Evolutionary conservation across 2,797 vertebrate species (phyloP).

Genomic region (Todus mexicanus): DNA sequence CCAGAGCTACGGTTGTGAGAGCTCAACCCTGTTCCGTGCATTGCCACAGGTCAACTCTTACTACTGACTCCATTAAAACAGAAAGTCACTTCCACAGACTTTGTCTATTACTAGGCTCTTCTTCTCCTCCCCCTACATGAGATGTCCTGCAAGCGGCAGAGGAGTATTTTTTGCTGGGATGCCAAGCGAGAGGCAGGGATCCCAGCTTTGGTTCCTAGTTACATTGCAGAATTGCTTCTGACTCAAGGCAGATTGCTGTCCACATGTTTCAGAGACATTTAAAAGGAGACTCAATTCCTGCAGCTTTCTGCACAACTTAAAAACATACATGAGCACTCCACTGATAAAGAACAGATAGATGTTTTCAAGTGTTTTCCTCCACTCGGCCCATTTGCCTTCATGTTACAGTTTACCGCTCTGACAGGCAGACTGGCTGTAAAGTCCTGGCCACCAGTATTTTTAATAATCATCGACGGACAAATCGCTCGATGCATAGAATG

Average conservation of each 20-base stretch:
- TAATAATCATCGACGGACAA: neutral
- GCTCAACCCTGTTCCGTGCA: neutral
- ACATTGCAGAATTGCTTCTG: neutral
- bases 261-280: neutral
- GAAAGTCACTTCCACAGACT: neutral
- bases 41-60: neutral
- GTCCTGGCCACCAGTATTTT: neutral
- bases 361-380: neutral
- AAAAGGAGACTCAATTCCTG: neutral
- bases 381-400: neutral
- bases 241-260: neutral
- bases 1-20: neutral
- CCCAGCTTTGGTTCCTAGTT: neutral
- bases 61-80: neutral
- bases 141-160: neutral
- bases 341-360: neutral
- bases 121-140: neutral
- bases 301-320: neutral
- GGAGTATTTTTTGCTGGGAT: neutral
- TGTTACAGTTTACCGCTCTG: neutral
- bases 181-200: neutral
- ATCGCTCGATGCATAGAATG: neutral
- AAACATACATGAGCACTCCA: neutral
- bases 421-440: neutral
- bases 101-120: neutral